Base-by-base conservation (phyloP, 2,888 invertebrate genomes). In the Diploptera punctata region DNA sequence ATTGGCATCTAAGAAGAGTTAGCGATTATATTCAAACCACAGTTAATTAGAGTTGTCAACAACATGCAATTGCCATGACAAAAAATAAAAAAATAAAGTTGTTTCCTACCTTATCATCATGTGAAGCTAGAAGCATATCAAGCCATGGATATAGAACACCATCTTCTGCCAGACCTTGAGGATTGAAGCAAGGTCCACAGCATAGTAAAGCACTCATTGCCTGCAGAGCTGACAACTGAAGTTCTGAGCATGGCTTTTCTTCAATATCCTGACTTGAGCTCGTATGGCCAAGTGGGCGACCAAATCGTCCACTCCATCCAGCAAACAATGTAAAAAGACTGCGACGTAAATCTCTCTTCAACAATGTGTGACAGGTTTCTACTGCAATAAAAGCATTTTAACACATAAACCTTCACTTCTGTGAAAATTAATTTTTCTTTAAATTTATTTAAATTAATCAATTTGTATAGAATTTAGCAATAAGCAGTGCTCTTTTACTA, bases 161-260 rank as follows among this genome's bases (percentile, higher is more conserved):
- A 79, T 98, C 98, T 80, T 98, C 98, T 9, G 92, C 91, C 43
- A 95, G 84, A 31, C 93, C 92, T 62, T 89, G 87, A 0, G 92
- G 89, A 79, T 98, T 95, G 82, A 98, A 99, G 78, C 97, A 95
- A 0, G 97, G 93, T 0, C 99, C 99, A 82, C 98, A 98, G 81
- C 97, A 97, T 1, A 99, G 87, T 29, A 99, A 86, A 10, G 97
- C 94, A 75, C 97, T 96, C 95, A 99, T 98, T 1, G 99, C 98
- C 67, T 74, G 76, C 88, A 90, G 82, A 10, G 90, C 90, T 65
- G 90, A 87, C 61, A 88, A 84, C 79, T 90, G 89, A 70, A 90
- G 84, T 75, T 87, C 87, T 0, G 83, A 82, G 72, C 81, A 81
- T 16, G 74, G 70, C 16, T 54, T 62, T 33, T 74, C 75, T 21